A percentile compares a stretch with the other conserved stretches of the same genome.
Conservation (phyloP, 2,888 invertebrate genomes). For the Calameuta pallipes region DNA sequence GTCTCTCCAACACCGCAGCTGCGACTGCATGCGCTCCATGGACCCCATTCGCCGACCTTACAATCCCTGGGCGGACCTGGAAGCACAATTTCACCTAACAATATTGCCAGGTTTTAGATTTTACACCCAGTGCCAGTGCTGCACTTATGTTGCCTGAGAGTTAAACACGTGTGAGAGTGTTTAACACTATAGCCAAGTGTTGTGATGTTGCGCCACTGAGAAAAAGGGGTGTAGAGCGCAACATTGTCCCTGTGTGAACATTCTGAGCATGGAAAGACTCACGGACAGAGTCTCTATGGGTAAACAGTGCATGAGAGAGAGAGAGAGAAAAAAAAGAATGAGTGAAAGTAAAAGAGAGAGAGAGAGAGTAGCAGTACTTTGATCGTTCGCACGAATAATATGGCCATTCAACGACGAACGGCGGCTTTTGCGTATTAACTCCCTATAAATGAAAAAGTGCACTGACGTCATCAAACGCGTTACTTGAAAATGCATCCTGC, state of each 20-base stretch:
- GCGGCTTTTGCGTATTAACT: slow-evolving; percentile 42
- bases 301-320: background rate
- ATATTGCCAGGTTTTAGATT: too few relatives aligned
- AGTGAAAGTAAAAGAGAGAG: slow-evolving; percentile 7
- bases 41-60: slow-evolving; percentile 86
- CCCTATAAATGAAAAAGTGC: slow-evolving; percentile 39
- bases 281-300: too few relatives aligned
- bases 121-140: too few relatives aligned
- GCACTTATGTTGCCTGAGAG: too few relatives aligned
- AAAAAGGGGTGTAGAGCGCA: background rate
- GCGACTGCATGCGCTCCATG: slow-evolving; percentile 89
- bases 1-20: slow-evolving; percentile 92
- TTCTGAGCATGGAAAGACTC: too few relatives aligned
- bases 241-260: background rate
- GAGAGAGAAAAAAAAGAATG: background rate
- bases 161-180: too few relatives aligned
- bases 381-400: slow-evolving; percentile 47
- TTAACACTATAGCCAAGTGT: too few relatives aligned
- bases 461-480: slow-evolving; percentile 15
- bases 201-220: too few relatives aligned
- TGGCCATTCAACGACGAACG: slow-evolving; percentile 42
- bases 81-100: slow-evolving; percentile 23
- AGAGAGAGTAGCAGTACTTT: slow-evolving; percentile 32
- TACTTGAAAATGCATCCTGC: slow-evolving; percentile 23
- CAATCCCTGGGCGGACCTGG: slow-evolving; percentile 80